Conservation (phyloP, 1,140 invertebrate species). For the Drosophila mojavensis region DNA sequence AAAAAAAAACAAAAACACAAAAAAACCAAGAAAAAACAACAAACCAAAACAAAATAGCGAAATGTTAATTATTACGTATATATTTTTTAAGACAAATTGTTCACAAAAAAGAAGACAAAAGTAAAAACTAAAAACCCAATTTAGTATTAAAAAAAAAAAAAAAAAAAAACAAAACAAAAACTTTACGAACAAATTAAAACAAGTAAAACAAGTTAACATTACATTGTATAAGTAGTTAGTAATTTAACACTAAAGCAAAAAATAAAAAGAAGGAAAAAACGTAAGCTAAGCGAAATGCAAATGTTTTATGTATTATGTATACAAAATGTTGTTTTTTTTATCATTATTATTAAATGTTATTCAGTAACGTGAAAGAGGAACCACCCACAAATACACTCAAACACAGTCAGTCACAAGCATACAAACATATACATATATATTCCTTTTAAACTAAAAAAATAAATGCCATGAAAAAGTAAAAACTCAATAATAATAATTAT, state of each 20-base stretch:
- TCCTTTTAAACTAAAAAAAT: slow-evolving; percentile 43
- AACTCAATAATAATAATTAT: slow-evolving; percentile 20
- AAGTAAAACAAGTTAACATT: slow-evolving; percentile 84
- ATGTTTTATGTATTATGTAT: slow-evolving; percentile 66
- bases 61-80: slow-evolving; percentile 83
- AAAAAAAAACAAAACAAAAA: slow-evolving; percentile 38
- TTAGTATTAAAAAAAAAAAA: slow-evolving; percentile 48
- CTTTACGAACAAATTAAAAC: slow-evolving; percentile 84
- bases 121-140: slow-evolving; percentile 39
- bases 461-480: slow-evolving; percentile 25
- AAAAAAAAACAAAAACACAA: slow-evolving; percentile 26
- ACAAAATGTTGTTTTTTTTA: slow-evolving; percentile 72
- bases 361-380: slow-evolving; percentile 61
- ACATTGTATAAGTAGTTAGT: slow-evolving; percentile 84
- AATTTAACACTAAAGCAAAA: slow-evolving; percentile 72
- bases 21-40: slow-evolving; percentile 14
- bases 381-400: slow-evolving; percentile 9
- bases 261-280: slow-evolving; percentile 11
- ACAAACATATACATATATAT: slow-evolving; percentile 36
- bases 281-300: slow-evolving; percentile 16
- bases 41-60: slow-evolving; percentile 52
- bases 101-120: slow-evolving; percentile 42
- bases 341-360: slow-evolving; percentile 74
- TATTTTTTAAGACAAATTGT: slow-evolving; percentile 82
- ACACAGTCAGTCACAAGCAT: slow-evolving; percentile 27